A percentile compares a stretch with the other conserved stretches of the same genome.
Evolutionary conservation across 2,797 vertebrate genomes (phyloP).

Genomic region (Benthosema pterotum): DNA sequence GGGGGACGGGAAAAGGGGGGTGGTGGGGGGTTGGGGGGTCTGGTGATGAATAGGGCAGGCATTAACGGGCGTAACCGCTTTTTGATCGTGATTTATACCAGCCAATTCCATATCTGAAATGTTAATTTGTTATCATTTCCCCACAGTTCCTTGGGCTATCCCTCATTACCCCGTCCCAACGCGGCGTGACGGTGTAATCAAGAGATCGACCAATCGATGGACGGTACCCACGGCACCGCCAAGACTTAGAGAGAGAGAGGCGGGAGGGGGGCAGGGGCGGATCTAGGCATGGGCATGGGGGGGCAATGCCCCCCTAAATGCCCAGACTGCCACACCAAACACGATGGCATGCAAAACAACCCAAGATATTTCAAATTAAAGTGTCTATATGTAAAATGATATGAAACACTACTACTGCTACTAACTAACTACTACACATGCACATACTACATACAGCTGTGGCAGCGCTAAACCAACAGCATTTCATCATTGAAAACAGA

Average conservation of each 20-base stretch:
- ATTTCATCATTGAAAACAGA: too few relatives aligned
- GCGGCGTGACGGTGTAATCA: slow-evolving; percentile 69
- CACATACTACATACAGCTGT: too few relatives aligned
- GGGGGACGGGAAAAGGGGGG: background rate
- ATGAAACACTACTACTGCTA: too few relatives aligned
- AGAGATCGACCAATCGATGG: slow-evolving; percentile 68
- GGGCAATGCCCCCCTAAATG: too few relatives aligned
- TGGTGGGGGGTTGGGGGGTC: slow-evolving; percentile 21
- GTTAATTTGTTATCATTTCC: slow-evolving; percentile 82
- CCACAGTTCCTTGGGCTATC: slow-evolving; percentile 75
- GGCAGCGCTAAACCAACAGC: too few relatives aligned
- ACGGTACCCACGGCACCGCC: slow-evolving; percentile 10
- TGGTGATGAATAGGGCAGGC: slow-evolving; percentile 73
- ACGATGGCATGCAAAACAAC: too few relatives aligned
- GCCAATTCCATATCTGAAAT: slow-evolving; percentile 79
- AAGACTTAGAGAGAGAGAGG: slow-evolving; percentile 11
- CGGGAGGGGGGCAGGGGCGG: background rate
- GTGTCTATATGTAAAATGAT: too few relatives aligned
- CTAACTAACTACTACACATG: too few relatives aligned
- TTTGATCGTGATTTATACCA: slow-evolving; percentile 78
- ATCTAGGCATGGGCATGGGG: too few relatives aligned
- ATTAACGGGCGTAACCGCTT: slow-evolving; percentile 75
- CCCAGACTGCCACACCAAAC: too few relatives aligned
- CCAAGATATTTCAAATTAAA: too few relatives aligned
- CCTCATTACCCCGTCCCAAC: slow-evolving; percentile 74